Evolutionary conservation across 2,888 invertebrate species (phyloP).

Genomic region (Mallateleia sp.): DNA sequence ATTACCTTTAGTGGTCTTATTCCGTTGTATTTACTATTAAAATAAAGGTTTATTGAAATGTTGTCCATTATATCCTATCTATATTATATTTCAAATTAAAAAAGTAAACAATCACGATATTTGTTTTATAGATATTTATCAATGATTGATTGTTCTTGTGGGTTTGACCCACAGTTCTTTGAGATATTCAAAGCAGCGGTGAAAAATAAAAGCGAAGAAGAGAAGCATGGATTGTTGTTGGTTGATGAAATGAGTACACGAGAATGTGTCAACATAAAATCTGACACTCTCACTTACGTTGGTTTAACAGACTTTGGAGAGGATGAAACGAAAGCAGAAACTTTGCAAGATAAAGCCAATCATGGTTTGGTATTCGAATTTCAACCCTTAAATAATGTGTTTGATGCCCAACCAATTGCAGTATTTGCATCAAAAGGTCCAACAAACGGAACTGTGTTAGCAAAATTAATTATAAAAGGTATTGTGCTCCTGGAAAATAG

Average conservation of each 20-base stretch:
- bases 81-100: too few species aligned
- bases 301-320: constrained; percentile 53
- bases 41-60: too few species aligned
- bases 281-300: constrained; percentile 34
- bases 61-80: too few species aligned
- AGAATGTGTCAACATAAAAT: constrained; percentile 34
- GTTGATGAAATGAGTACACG: constrained; percentile 37
- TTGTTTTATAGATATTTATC: neutral
- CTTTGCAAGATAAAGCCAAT: neutral
- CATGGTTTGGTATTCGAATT: constrained; percentile 47
- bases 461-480: constrained; percentile 58
- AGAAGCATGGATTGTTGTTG: constrained; percentile 52
- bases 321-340: neutral
- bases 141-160: neutral
- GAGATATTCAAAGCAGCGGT: neutral
- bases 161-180: neutral
- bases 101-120: too few species aligned
- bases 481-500: too few species aligned
- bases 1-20: too few species aligned
- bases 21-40: too few species aligned
- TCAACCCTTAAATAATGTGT: constrained; percentile 72
- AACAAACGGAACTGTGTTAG: neutral
- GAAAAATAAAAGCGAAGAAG: neutral
- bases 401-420: constrained; percentile 75
- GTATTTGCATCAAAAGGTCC: constrained; percentile 59